Evolutionary conservation across 2,888 invertebrate genomes (phyloP).

Genomic region (Heliothis peltigera): DNA sequence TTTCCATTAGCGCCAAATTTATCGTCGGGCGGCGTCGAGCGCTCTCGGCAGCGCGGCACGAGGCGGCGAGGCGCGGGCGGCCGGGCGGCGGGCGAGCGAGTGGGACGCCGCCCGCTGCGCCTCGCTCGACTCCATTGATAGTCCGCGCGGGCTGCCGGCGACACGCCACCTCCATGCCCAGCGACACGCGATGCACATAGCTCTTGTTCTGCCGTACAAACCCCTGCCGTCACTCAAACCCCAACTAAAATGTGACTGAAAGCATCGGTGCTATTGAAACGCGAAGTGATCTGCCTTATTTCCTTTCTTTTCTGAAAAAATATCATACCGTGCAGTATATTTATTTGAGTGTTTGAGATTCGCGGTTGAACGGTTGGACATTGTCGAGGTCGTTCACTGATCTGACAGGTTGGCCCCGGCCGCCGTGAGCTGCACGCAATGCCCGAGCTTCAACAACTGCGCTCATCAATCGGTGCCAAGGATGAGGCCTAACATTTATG

Average conservation of each 20-base stretch:
- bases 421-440: constrained; percentile 68
- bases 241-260: constrained; percentile 77
- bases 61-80: constrained; percentile 66
- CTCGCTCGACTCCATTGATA: constrained; percentile 79
- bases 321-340: constrained; percentile 69
- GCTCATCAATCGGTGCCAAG: constrained; percentile 73
- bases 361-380: constrained; percentile 72
- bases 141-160: constrained; percentile 84
- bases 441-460: constrained; percentile 64
- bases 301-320: constrained; percentile 52
- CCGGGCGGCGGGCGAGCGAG: constrained; percentile 71
- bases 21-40: constrained; percentile 86
- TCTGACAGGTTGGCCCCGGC: constrained; percentile 81
- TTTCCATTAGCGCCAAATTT: constrained; percentile 89
- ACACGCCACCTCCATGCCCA: constrained; percentile 77
- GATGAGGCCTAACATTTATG: constrained; percentile 71
- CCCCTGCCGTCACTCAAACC: constrained; percentile 70
- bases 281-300: constrained; percentile 65
- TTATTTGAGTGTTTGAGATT: constrained; percentile 73
- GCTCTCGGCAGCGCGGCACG: constrained; percentile 69
- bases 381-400: constrained; percentile 86
- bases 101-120: constrained; percentile 76
- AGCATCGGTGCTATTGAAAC: constrained; percentile 58
- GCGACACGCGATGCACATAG: constrained; percentile 75
- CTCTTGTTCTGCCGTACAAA: constrained; percentile 69